Conservation (phyloP, 2,113 vertebrate species). For the Gymnogyps californianus region DNA sequence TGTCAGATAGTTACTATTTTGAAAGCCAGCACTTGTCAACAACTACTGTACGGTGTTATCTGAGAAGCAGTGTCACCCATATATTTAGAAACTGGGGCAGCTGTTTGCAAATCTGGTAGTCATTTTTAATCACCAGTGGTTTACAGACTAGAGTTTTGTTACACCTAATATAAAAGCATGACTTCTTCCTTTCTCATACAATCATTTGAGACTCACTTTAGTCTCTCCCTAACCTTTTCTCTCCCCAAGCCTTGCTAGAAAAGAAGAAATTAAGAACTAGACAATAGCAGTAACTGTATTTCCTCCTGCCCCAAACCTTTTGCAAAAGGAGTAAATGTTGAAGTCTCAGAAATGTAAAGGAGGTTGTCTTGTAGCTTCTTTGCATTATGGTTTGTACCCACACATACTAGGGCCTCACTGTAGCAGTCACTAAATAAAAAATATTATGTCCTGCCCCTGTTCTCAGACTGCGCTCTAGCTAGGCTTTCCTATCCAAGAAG, state of each 20-base stretch:
- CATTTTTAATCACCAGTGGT: neutral
- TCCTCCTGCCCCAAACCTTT: neutral
- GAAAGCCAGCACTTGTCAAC: neutral
- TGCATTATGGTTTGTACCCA: neutral
- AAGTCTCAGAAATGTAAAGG: neutral
- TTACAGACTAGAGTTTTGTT: neutral
- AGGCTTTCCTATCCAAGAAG: neutral
- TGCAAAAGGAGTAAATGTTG: neutral
- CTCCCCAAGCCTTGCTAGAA: neutral
- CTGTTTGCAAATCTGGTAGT: conserved; percentile 3
- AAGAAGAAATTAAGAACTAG: neutral
- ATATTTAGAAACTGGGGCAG: conserved; percentile 48
- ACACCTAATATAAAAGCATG: neutral
- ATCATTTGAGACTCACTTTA: neutral
- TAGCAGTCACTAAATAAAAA: neutral
- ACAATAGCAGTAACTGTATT: neutral
- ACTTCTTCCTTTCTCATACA: neutral
- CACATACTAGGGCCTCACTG: neutral
- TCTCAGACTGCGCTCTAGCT: neutral
- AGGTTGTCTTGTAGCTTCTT: neutral
- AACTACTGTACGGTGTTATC: neutral
- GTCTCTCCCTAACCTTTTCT: neutral
- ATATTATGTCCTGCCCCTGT: neutral
- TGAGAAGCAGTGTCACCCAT: neutral
- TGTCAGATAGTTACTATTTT: conserved; percentile 17